Evolutionary conservation across 1,140 invertebrate species (phyloP), one percentile per base, ranked within the genome.

Genomic region (Eriocheir sinensis): DNA sequence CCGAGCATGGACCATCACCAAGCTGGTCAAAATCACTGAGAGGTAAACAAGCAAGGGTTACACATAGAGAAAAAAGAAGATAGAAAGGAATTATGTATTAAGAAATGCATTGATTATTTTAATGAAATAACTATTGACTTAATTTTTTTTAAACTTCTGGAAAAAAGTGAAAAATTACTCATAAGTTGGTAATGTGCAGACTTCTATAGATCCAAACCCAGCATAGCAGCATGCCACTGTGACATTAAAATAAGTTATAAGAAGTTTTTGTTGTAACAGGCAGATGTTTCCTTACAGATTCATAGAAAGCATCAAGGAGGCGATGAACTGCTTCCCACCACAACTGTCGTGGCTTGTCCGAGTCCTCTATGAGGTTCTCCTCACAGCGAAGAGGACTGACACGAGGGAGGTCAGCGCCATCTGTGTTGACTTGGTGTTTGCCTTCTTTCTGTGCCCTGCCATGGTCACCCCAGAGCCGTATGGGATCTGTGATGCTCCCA

Each of bases 391-490:
- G 85, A 94, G 96, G 93, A 91, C 96, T n/a, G 96, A 97, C 96
- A 96, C 95, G 85, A 95, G 97, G 91, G 96, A 98, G 97, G 97
- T 98, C 95, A 97, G 98, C 96, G 97, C 98, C 12, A 98, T 99
- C 96, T 99, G 98, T 96, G 98, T 98, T 0, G 99, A 99, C 96
- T 97, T 99, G 32, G 98, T 99, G 17, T 99, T 99, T 96, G 98
- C 98, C 2, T 98, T 98, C 96, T 99, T 99, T 96, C 98, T 99
- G 94, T 99, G 99, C 96, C 99, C 99, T 12, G 99, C 99, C 0
- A 99, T 99, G 83, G 98, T 99, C 40, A 99, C 99, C 97, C 99
- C 99, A 0, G 99, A 99, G 97, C 98, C 98, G 0, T 98, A 99
- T 96, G 99, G 99, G n/a, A 98, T 99, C 85, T 98, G 98, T 0